Base-by-base conservation (phyloP, 2,888 invertebrate genomes). In the Melanargia galathea region DNA sequence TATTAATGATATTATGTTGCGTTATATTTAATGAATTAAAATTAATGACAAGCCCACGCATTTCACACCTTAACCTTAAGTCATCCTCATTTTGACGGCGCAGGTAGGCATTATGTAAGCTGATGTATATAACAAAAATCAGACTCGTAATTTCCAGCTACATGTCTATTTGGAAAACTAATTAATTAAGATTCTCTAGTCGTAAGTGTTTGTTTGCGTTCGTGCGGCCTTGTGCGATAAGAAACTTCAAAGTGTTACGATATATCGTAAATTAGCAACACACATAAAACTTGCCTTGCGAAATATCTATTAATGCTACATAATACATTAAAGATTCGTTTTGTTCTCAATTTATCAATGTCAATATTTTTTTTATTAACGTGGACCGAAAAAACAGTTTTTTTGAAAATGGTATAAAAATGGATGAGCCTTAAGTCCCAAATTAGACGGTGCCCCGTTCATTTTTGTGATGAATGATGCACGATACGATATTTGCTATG, bases 131-230 rank as follows among this genome's bases (percentile, higher is more conserved):
- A 56, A 66, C 62, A 63, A 61, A 63, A 65, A 55, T n/a, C 8
- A 16, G 67, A 40, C 26, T 30, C 67, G 61, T 68, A 64, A 68
- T 69, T 56, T 63, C 40, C 46, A 61, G 54, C 24, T 26, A 49
- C 18, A 22, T 22, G 16, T 57, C 59, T 18, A 40, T 59, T 63
- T 38, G 60, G 43, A n/a, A 58, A 65, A 65, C 49, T 60, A 54
- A 64, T 67, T 60, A 62, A 67, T 62, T 55, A 62, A 56, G 59
- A 64, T 62, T 64, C 62, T 60, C 48, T 38, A 51, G 52, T 55
- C 38, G 57, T 65, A 52, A 60, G 1, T 7, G 26, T 30, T 30
- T 16, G 38, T 46, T 2, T 46, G 16, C 26, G 13, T 35, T 57
- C 18, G n/a, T 48, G 18, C 11, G 62, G 18, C 43, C 43, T 58